These are phyloP conservation scores for Lampris incognitus DNA, from an alignment of 2,113 vertebrate species.

Conservation along the genomic window DNA sequence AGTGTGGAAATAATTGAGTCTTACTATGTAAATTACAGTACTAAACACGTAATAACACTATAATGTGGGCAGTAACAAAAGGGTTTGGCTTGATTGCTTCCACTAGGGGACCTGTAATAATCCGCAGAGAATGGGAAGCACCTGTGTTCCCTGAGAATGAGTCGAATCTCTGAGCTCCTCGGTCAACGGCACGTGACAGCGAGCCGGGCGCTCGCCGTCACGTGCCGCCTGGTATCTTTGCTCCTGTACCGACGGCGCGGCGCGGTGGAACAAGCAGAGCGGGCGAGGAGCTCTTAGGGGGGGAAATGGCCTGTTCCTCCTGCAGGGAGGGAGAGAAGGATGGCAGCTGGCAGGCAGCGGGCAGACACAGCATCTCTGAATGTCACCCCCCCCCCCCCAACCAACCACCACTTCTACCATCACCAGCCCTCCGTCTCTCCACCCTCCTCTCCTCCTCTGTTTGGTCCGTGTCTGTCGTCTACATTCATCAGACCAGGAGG, in stretches of 20 bases:
- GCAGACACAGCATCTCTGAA: conserved; percentile 56
- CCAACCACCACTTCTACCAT: conserved; percentile 3
- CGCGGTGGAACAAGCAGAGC: conserved; percentile 51
- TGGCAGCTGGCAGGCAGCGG: conserved; percentile 70
- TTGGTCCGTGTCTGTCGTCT: conserved; percentile 56
- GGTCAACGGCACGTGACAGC: conserved; percentile 24
- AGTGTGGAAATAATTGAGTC: conserved; percentile 49
- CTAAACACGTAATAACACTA: conserved; percentile 48
- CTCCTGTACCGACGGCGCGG: conserved; percentile 59
- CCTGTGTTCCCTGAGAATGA: conserved; percentile 44
- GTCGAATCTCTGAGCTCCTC: not conserved
- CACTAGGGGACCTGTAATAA: conserved; percentile 59
- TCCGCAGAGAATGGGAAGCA: conserved; percentile 40
- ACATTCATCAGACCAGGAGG: conserved; percentile 51
- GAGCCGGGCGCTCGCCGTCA: conserved; percentile 48
- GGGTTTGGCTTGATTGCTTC: conserved; percentile 52
- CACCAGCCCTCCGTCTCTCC: conserved; percentile 16
- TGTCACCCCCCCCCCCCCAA: conserved; percentile 25
- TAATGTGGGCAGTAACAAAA: conserved; percentile 49
- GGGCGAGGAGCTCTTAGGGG: conserved; percentile 38
- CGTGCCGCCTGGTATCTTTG: conserved; percentile 66
- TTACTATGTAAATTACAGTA: conserved; percentile 44
- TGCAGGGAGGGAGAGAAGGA: conserved; percentile 55
- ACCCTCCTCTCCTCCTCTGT: not conserved
- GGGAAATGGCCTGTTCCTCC: conserved; percentile 58